These are phyloP conservation scores for Laterallus jamaicensis DNA, from an alignment of 2,113 vertebrate species.

Conservation along the genomic window DNA sequence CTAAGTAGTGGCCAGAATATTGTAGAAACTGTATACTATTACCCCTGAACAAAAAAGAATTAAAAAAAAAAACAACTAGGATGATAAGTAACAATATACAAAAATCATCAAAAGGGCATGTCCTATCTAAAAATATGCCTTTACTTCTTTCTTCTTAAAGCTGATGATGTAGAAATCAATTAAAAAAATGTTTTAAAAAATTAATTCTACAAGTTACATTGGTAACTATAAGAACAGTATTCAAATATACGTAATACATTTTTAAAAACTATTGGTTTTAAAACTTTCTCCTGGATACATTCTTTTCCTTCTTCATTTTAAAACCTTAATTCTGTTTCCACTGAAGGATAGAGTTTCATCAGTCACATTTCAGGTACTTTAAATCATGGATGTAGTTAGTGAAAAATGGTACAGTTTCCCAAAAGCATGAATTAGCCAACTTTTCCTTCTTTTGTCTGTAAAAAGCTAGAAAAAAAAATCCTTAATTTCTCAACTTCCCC, in stretches of 20 bases:
- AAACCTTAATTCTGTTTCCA: not conserved
- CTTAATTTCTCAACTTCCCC: not conserved
- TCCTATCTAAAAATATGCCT: not conserved
- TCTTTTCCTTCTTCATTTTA: not conserved
- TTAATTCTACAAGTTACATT: not conserved
- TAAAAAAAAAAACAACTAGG: not conserved
- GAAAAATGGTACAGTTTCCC: not conserved
- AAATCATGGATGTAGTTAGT: not conserved
- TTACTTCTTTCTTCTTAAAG: not conserved
- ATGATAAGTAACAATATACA: not conserved
- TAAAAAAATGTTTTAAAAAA: not conserved
- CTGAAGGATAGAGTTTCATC: not conserved
- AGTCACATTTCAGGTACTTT: not conserved
- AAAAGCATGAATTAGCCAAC: not conserved
- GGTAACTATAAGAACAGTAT: not conserved
- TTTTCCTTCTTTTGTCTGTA: not conserved
- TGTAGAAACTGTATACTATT: not conserved
- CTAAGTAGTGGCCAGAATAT: not conserved
- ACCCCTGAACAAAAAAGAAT: not conserved
- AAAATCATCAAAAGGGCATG: not conserved
- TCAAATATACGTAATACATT: not conserved
- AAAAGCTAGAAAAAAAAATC: not conserved
- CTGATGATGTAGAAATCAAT: not conserved
- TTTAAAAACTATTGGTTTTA: not conserved
- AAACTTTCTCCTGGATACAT: not conserved